Evolutionary conservation across 2,113 vertebrate species (phyloP).

Genomic region (Myrmophylax atrothorax): DNA sequence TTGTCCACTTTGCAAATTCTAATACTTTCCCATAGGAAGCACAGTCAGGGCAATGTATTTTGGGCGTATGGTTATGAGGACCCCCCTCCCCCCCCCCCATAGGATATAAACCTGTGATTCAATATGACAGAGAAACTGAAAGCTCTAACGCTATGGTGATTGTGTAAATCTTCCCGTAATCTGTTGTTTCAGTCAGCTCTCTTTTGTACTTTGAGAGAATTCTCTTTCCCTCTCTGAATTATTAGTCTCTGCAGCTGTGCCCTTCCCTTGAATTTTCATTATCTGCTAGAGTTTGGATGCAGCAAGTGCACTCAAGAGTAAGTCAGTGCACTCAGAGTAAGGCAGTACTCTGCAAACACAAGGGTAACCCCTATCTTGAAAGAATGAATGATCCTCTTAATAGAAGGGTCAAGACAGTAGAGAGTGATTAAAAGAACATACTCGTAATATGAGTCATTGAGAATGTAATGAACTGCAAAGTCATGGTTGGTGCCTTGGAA

Average conservation of each 20-base stretch:
- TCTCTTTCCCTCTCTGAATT: neutral
- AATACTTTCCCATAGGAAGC: neutral
- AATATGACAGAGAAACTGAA: neutral
- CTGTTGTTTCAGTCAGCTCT: neutral
- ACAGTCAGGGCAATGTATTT: neutral
- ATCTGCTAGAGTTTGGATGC: neutral
- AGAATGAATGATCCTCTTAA: neutral
- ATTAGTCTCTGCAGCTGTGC: neutral
- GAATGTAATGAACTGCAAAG: slow-evolving; percentile 10
- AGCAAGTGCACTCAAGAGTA: neutral
- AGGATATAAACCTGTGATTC: neutral
- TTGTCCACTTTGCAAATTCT: neutral
- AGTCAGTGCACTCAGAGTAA: neutral
- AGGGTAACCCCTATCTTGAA: neutral
- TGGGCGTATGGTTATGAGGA: neutral
- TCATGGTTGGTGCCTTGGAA: neutral
- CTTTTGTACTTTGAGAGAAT: neutral
- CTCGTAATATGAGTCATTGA: neutral
- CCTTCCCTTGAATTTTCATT: neutral
- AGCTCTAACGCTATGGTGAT: neutral
- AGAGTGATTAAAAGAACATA: neutral
- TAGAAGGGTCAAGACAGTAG: neutral
- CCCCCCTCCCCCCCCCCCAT: too few species aligned
- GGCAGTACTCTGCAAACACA: neutral
- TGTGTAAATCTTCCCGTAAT: neutral